Percentiles rank a stretch among this genome's conserved stretches.
Evolutionary conservation across 2,113 vertebrate species (phyloP).

Genomic region (Nettapus auritus): DNA sequence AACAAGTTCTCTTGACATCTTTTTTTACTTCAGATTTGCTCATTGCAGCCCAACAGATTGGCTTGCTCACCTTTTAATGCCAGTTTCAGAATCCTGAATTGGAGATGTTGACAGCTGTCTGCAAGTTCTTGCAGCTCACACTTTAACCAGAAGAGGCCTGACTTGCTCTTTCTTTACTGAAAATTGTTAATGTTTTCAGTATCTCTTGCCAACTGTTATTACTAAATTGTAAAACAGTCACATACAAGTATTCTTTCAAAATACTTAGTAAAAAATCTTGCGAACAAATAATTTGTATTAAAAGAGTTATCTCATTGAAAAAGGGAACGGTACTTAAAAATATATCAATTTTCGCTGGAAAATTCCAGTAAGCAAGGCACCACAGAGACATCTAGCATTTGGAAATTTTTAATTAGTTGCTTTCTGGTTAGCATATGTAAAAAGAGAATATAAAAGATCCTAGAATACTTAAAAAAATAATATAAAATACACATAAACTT

Average conservation of each 20-base stretch:
- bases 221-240: background rate
- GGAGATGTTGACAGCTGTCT: background rate
- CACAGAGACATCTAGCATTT: background rate
- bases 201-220: background rate
- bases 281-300: background rate
- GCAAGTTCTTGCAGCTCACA: conserved; percentile 34
- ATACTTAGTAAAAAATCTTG: background rate
- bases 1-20: background rate
- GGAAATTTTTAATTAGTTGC: background rate
- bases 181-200: background rate
- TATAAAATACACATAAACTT: background rate
- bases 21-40: background rate
- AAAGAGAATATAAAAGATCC: background rate
- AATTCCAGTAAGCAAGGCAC: background rate
- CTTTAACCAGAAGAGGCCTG: conserved; percentile 60
- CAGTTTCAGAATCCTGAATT: background rate
- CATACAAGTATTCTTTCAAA: background rate
- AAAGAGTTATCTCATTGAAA: background rate
- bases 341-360: background rate
- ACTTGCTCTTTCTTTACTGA: conserved; percentile 32
- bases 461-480: background rate
- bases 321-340: background rate
- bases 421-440: background rate
- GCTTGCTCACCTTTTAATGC: background rate
- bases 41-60: background rate